Evolutionary conservation across 64 coral and sea anemone species (phyloP).

Genomic region (Montipora efflorescens): DNA sequence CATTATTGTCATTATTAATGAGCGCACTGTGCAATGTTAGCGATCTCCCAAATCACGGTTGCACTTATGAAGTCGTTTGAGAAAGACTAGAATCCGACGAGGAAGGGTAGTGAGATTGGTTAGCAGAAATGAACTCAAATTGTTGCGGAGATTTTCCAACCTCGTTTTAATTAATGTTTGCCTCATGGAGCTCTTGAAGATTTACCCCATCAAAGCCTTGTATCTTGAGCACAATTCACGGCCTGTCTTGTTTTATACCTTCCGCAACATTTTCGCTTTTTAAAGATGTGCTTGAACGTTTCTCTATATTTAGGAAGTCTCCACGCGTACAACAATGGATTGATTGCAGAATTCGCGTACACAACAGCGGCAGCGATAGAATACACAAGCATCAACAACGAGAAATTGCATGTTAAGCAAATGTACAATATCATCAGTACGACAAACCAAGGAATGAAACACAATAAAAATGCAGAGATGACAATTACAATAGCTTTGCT

Average conservation of each 20-base stretch:
- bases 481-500: slow-evolving; percentile 4
- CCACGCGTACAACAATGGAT: slow-evolving; percentile 48
- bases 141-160: no score
- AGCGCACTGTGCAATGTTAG: no score
- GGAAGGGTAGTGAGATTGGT: no score
- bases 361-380: not conserved
- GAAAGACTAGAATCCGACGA: no score
- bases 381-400: not conserved
- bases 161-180: no score
- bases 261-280: not conserved
- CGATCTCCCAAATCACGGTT: no score
- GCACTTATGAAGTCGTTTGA: no score
- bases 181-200: no score
- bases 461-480: not conserved
- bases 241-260: not conserved
- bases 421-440: not conserved
- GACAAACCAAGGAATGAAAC: slow-evolving; percentile 2
- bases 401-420: not conserved
- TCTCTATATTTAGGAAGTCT: slow-evolving; percentile 55
- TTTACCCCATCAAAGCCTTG: not conserved
- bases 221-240: not conserved
- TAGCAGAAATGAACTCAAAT: no score
- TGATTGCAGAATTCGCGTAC: not conserved
- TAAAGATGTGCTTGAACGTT: slow-evolving; percentile 8
- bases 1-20: no score